Evolutionary conservation across 2,113 vertebrate genomes (phyloP).

Genomic region (Xiphophorus hellerii): DNA sequence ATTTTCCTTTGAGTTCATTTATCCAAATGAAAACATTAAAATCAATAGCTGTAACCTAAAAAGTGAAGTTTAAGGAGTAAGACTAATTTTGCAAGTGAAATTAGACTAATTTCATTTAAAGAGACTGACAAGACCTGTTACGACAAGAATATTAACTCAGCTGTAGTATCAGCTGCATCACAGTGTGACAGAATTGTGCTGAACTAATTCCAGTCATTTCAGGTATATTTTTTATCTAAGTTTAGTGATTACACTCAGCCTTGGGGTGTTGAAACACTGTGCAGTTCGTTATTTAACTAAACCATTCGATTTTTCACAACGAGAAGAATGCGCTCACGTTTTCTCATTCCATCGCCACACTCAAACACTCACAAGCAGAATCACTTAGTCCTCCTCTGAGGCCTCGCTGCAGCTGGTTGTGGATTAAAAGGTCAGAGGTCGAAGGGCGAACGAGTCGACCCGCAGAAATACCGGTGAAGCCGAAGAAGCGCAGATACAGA

Average conservation of each 20-base stretch:
- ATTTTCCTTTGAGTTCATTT: too few species aligned
- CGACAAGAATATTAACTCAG: too few species aligned
- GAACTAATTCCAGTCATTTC: too few species aligned
- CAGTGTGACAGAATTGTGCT: too few species aligned
- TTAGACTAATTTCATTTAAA: too few species aligned
- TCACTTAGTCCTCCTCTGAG: constrained; percentile 23
- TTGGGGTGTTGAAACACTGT: too few species aligned
- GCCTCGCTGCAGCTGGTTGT: constrained; percentile 57
- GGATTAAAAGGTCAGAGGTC: constrained; percentile 64
- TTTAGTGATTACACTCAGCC: too few species aligned
- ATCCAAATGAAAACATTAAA: not conserved
- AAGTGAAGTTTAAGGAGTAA: not conserved
- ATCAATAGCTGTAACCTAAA: not conserved
- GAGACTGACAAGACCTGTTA: too few species aligned
- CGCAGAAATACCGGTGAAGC: constrained; percentile 42
- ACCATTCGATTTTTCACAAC: not conserved
- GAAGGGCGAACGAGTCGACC: constrained; percentile 48
- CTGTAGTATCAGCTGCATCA: too few species aligned
- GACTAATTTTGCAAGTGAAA: too few species aligned
- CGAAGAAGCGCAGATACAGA: constrained; percentile 24
- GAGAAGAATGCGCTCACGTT: not conserved
- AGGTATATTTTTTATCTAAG: too few species aligned
- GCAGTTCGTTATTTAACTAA: too few species aligned
- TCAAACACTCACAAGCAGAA: not conserved
- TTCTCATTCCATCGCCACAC: constrained; percentile 4